phyloP scores from a whole-genome alignment of 2,113 vertebrate genomes.

The Thymallus thymallus region DNA sequence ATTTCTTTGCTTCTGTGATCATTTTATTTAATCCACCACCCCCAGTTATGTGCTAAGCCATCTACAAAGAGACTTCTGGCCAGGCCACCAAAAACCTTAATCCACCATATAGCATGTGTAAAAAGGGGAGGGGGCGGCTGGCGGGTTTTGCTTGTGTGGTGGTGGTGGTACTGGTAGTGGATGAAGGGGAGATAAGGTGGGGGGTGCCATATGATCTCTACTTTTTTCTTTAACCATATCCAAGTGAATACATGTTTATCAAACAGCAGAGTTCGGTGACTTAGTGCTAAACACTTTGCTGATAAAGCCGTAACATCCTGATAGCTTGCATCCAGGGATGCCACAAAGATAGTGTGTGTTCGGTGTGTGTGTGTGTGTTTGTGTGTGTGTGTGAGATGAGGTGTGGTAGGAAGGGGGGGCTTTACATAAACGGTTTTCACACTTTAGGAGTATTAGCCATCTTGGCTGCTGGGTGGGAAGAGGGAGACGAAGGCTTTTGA shows the following conservation, averaged over 20 bases:
- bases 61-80: constrained; percentile 90
- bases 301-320: constrained; percentile 70
- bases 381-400: constrained; percentile 3
- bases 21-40: constrained; percentile 99
- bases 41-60: constrained; percentile 93
- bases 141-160: constrained; percentile 59
- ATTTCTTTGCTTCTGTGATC: constrained; percentile 99
- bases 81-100: constrained; percentile 81
- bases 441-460: constrained; percentile 62
- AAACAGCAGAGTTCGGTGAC: constrained; percentile 69
- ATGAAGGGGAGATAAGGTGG: constrained; percentile 18
- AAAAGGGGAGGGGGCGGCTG: constrained; percentile 66
- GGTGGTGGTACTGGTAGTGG: constrained; percentile 12
- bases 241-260: constrained; percentile 76
- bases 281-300: constrained; percentile 60
- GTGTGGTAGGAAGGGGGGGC: constrained; percentile 30
- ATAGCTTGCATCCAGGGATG: constrained; percentile 56
- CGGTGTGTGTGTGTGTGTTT: constrained; percentile 23
- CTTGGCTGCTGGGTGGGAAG: constrained; percentile 54
- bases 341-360: constrained; percentile 47
- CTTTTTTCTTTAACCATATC: constrained; percentile 74
- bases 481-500: constrained; percentile 57
- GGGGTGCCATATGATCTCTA: constrained; percentile 56
- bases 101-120: constrained; percentile 81
- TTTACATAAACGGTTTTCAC: constrained; percentile 73